A percentile compares a stretch with the other conserved stretches of the same genome.
These are phyloP conservation scores for Marmota flaviventris DNA, from an alignment of 2,113 vertebrate species.

Conservation along the genomic window DNA sequence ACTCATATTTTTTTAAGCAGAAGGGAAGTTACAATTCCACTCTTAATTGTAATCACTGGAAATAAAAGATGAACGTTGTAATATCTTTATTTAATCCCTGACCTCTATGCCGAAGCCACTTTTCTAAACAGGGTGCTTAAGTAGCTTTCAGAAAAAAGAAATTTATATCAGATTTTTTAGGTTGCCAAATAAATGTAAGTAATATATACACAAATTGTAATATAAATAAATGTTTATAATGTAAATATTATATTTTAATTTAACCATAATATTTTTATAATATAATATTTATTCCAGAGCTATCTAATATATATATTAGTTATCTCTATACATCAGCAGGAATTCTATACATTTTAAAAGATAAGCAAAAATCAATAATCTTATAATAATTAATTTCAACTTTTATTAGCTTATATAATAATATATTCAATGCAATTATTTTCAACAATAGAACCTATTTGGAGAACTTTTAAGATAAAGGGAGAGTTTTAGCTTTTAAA, in stretches of 20 bases:
- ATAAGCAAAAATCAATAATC: neutral
- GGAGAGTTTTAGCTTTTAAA: slow-evolving; percentile 55
- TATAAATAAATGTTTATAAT: no score
- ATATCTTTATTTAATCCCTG: neutral
- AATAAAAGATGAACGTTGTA: slow-evolving; percentile 47
- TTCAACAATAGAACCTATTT: slow-evolving; percentile 8
- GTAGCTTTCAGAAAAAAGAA: neutral
- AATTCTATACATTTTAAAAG: neutral
- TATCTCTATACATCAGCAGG: neutral
- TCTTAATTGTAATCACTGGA: neutral
- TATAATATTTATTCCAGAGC: no score
- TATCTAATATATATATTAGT: no score
- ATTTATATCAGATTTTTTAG: slow-evolving; percentile 34
- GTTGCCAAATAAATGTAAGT: neutral
- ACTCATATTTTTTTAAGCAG: neutral
- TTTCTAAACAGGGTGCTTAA: neutral
- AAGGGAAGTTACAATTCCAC: neutral
- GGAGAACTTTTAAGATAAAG: slow-evolving; percentile 19
- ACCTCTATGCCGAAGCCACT: slow-evolving; percentile 18
- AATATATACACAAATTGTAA: neutral
- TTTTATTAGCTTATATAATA: neutral
- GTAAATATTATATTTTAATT: no score
- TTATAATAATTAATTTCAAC: slow-evolving; percentile 24
- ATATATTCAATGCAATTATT: neutral
- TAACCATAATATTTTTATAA: no score